A percentile compares a stretch with the other conserved stretches of the same genome.
Evolutionary conservation across 2,888 invertebrate species (phyloP).

Genomic region (Pomacea canaliculata): DNA sequence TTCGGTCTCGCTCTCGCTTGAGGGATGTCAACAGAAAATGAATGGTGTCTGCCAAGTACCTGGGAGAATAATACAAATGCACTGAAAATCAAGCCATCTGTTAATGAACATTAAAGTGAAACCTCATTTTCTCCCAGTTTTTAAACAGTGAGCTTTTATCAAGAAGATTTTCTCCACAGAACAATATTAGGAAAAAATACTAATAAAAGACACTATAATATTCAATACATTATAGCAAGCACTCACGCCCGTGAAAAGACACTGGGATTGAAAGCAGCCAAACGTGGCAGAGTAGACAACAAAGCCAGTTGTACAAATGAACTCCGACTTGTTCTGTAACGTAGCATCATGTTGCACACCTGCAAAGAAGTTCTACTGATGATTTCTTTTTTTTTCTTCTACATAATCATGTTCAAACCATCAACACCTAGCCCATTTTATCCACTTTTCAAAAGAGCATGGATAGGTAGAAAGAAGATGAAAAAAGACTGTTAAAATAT

Average conservation of each 20-base stretch:
- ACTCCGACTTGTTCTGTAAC: slow-evolving; percentile 79
- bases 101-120: not conserved
- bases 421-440: no score
- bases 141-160: not conserved
- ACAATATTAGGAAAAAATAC: no score
- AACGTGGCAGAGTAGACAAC: slow-evolving; percentile 86
- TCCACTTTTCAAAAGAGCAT: no score
- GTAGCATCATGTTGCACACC: slow-evolving; percentile 78
- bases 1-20: slow-evolving; percentile 79
- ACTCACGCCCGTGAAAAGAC: slow-evolving; percentile 74
- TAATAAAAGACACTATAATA: not conserved
- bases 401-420: no score
- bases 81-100: not conserved
- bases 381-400: no score
- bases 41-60: slow-evolving; percentile 74
- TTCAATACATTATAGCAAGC: not conserved
- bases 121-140: no score
- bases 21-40: slow-evolving; percentile 82
- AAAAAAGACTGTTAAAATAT: no score
- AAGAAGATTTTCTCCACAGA: no score
- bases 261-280: slow-evolving; percentile 92
- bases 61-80: slow-evolving; percentile 35
- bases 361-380: slow-evolving; percentile 33
- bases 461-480: no score
- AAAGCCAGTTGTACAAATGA: slow-evolving; percentile 88